Base-by-base conservation (phyloP, 1,140 invertebrate species). In the Helicoverpa zea region DNA sequence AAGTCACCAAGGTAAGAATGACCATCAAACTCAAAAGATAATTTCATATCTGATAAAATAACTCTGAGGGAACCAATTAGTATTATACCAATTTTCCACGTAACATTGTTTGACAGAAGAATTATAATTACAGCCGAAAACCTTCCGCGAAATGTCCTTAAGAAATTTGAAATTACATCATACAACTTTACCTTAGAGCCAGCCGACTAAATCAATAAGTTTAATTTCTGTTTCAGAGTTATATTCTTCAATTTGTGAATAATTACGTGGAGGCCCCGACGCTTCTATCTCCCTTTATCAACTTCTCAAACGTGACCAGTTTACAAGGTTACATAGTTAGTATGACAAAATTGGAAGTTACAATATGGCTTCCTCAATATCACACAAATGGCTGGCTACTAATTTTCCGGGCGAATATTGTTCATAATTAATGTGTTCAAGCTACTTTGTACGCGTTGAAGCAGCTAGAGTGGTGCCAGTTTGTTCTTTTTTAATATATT, bases 141-240 rank as follows among this genome's bases (percentile, higher is more conserved):
- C 74, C 56, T 61, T 81, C 75, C 58, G 54, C 66, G 58, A 72
- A 81, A 81, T 70, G 43, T 70, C 74, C 49, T 81, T 59, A 81
- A 75, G 68, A 83, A 81, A 81, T 81, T 81, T 68, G 23, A 82
- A 87, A 87, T 86, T 84, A 83, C 79, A 84, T 87, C 76, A 81
- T 52, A 79, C 68, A 84, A 86, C 79, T 83, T 85, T 84, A 76
- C 52, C 64, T 82, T 82, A 82, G 79, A 87, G 63, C 82, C 61
- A 66, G 66, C 52, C 68, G 77, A 83, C 80, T 82, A 80, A 86
- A 83, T 82, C 81, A 85, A 85, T 83, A 81, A 80, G 80, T 80
- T 56, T 76, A 76, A 78, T 61, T 73, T 78, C 61, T 64, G 23
- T 77, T 79, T 49, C 52, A 78, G 79, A 84, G 61, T 84, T 82